Conservation (phyloP, 2,888 invertebrate species). For the Metellina segmentata region DNA sequence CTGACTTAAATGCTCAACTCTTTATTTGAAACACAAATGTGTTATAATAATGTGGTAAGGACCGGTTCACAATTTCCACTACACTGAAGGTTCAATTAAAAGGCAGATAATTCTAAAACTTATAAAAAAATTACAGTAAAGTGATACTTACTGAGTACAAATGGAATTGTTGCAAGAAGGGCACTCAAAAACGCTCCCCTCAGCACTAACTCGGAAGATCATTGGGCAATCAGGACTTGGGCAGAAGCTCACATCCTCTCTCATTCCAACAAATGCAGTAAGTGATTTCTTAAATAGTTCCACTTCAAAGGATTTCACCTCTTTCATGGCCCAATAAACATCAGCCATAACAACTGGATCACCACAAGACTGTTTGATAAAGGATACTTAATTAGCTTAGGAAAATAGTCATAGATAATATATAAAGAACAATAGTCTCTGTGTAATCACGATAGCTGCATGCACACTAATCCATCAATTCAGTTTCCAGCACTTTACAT, state of each 20-base stretch:
- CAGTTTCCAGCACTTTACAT: neutral
- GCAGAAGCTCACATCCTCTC: slow-evolving; percentile 46
- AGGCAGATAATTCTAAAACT: neutral
- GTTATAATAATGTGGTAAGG: neutral
- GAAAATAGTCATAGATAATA: no score
- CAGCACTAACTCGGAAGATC: slow-evolving; percentile 53
- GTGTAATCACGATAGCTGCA: neutral
- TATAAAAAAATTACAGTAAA: neutral
- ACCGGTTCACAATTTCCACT: neutral
- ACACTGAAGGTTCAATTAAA: neutral
- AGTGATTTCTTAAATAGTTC: slow-evolving; percentile 44
- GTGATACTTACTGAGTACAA: slow-evolving; percentile 58
- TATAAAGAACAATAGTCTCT: neutral
- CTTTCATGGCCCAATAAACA: slow-evolving; percentile 60
- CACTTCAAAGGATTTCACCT: slow-evolving; percentile 40
- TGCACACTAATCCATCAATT: neutral
- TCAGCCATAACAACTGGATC: slow-evolving; percentile 48
- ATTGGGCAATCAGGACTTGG: slow-evolving; percentile 70
- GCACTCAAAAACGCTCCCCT: slow-evolving; percentile 47
- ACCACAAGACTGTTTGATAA: slow-evolving; percentile 12
- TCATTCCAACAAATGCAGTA: slow-evolving; percentile 42
- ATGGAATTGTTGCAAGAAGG: slow-evolving; percentile 45
- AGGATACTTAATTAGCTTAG: no score
- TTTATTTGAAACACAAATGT: neutral
- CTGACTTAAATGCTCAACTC: neutral